These are phyloP conservation scores for Cryptops parisi DNA, from an alignment of 2,888 invertebrate genomes.

Conservation along the genomic window DNA sequence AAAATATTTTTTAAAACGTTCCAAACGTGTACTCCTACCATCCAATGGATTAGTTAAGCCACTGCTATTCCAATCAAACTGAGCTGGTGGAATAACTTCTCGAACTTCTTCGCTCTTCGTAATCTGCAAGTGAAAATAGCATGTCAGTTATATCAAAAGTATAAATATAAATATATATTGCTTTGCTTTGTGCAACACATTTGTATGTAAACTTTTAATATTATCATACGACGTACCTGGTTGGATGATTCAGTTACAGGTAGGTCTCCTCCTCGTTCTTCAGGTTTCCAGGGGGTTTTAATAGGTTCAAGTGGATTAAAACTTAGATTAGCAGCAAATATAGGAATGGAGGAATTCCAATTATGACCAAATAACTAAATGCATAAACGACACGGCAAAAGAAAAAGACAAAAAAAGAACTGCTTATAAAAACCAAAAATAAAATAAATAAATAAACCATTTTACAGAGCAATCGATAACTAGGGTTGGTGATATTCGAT, in stretches of 20 bases:
- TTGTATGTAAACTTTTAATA: too few relatives aligned
- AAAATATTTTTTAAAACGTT: too few relatives aligned
- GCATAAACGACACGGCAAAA: neutral
- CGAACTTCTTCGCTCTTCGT: neutral
- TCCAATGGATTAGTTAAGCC: conserved; percentile 57
- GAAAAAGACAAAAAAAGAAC: neutral
- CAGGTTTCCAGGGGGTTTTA: conserved; percentile 9
- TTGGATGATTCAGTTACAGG: neutral
- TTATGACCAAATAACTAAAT: conserved; percentile 16
- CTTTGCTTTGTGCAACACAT: too few relatives aligned
- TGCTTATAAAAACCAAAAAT: neutral
- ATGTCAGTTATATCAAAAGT: too few relatives aligned
- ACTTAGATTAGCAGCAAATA: conserved; percentile 16
- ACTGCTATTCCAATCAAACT: conserved; percentile 59
- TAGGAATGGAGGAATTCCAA: conserved; percentile 16
- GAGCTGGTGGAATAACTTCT: conserved; percentile 39
- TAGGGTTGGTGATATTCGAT: too few relatives aligned
- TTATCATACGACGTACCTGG: too few relatives aligned
- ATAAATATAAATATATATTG: too few relatives aligned
- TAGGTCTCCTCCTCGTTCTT: neutral
- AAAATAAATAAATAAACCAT: too few relatives aligned
- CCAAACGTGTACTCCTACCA: too few relatives aligned
- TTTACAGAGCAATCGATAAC: too few relatives aligned
- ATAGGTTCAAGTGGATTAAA: conserved; percentile 17
- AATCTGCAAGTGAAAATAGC: neutral